These are phyloP conservation scores for Pristionchus maxplancki DNA, from an alignment of 2,888 invertebrate species.

Conservation along the genomic window DNA sequence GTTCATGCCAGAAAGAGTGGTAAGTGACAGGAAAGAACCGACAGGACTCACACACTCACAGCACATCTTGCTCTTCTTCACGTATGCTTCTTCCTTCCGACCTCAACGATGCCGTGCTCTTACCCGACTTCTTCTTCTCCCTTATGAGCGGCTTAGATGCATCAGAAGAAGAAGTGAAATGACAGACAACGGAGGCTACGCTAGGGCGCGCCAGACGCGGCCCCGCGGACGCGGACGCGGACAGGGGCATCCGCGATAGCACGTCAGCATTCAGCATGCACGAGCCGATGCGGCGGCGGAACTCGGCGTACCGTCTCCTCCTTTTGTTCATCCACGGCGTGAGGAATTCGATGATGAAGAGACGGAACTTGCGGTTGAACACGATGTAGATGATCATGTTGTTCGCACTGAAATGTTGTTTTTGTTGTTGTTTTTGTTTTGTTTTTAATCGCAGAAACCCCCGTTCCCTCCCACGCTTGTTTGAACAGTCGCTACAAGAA, in stretches of 20 bases:
- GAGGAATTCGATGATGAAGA: conserved; percentile 48
- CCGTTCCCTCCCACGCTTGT: no score
- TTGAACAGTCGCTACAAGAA: no score
- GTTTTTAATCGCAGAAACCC: no score
- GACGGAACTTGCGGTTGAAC: conserved; percentile 74
- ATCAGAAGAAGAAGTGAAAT: not conserved
- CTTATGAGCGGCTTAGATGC: not conserved
- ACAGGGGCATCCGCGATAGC: not conserved
- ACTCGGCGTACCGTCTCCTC: conserved; percentile 19
- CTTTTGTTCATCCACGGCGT: conserved; percentile 51
- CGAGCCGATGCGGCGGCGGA: not conserved
- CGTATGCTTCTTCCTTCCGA: not conserved
- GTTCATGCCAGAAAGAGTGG: not conserved
- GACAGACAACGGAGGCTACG: not conserved
- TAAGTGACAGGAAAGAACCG: not conserved
- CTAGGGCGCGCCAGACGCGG: not conserved
- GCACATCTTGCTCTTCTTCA: not conserved
- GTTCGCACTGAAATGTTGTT: conserved; percentile 68
- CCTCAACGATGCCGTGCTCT: not conserved
- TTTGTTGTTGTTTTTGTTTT: conserved; percentile 31
- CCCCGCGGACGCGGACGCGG: not conserved
- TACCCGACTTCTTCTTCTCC: not conserved
- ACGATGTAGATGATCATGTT: conserved; percentile 77
- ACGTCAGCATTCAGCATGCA: not conserved
- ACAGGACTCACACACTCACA: not conserved